phyloP scores from a whole-genome alignment of 2,888 invertebrate species.

The Molanna angustata region DNA sequence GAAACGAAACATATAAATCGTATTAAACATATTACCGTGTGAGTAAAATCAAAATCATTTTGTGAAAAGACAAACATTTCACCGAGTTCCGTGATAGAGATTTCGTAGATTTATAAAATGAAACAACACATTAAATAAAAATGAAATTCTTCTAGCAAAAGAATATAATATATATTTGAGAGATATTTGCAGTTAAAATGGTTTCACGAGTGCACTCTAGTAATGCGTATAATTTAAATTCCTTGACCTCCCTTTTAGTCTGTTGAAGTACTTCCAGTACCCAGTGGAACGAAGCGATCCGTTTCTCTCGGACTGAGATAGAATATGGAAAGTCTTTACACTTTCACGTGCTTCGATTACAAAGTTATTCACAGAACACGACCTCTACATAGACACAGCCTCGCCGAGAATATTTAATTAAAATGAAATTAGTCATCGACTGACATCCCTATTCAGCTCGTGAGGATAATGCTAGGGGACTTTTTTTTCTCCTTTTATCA shows the following conservation, averaged over 20 bases:
- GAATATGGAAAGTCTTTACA: not conserved
- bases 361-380: not conserved
- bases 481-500: not conserved
- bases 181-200: too few species aligned
- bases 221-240: not conserved
- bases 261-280: too few species aligned
- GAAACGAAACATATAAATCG: too few species aligned
- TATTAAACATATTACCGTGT: too few species aligned
- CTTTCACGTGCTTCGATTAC: not conserved
- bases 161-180: too few species aligned
- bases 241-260: not conserved
- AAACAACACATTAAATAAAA: too few species aligned
- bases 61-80: too few species aligned
- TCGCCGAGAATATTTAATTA: not conserved
- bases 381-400: not conserved
- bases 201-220: not conserved
- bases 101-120: too few species aligned
- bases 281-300: too few species aligned
- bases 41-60: too few species aligned
- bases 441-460: not conserved
- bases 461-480: not conserved
- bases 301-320: not conserved
- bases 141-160: too few species aligned
- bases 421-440: not conserved
- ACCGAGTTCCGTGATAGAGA: too few species aligned